phyloP scores from a whole-genome alignment of 2,888 invertebrate species.

The Mactromeris polynyma region DNA sequence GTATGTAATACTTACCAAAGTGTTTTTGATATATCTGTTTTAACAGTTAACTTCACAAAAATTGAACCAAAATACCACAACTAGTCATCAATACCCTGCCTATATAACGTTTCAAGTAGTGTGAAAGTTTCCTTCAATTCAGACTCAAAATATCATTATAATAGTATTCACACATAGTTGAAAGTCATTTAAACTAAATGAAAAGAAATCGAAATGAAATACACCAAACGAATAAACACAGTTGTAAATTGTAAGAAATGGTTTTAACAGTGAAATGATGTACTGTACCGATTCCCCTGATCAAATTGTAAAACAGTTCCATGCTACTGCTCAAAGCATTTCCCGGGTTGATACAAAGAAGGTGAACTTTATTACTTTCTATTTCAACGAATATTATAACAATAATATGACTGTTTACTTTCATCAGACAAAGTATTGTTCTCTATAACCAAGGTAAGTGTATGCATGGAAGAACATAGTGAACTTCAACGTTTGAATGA shows the following conservation, averaged over 20 bases:
- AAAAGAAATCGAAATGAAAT: not conserved
- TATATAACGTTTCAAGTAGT: too few relatives aligned
- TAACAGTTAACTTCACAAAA: too few relatives aligned
- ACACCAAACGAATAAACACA: not conserved
- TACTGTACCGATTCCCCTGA: not conserved
- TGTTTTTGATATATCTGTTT: too few relatives aligned
- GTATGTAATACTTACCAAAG: too few relatives aligned
- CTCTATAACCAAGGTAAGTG: not conserved
- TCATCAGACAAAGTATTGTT: not conserved
- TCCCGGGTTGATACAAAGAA: not conserved
- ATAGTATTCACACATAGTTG: not conserved
- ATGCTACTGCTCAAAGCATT: not conserved
- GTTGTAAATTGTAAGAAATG: not conserved
- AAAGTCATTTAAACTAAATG: not conserved
- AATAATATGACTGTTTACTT: slow-evolving; percentile 1
- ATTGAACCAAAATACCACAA: too few relatives aligned
- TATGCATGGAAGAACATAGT: not conserved
- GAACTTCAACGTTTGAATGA: too few relatives aligned
- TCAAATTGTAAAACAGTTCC: not conserved
- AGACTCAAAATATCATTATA: not conserved
- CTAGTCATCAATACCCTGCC: too few relatives aligned
- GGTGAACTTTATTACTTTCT: not conserved
- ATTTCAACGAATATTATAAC: not conserved
- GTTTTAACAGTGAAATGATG: not conserved
- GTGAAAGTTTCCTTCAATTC: not conserved